A percentile compares a stretch with the other conserved stretches of the same genome.
Conservation (phyloP, 2,888 invertebrate genomes). For the Mycalesis mineus region DNA sequence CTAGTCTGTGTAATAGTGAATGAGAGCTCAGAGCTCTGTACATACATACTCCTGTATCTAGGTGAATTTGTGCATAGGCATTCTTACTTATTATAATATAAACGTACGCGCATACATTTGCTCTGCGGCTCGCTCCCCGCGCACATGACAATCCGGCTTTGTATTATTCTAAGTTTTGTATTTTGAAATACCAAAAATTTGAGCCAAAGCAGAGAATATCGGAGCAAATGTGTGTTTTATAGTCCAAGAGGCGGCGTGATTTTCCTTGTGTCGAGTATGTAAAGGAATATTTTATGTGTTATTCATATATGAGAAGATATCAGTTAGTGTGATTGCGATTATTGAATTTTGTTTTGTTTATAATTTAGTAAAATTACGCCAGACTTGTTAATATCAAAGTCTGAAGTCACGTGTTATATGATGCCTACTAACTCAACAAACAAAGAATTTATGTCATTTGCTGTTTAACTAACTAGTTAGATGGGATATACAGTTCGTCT, state of each 20-base stretch:
- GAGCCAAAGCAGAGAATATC: slow-evolving; percentile 46
- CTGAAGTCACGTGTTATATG: too few species aligned
- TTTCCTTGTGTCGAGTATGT: not conserved
- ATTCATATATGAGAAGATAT: too few species aligned
- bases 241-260: not conserved
- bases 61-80: slow-evolving; percentile 48
- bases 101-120: slow-evolving; percentile 45
- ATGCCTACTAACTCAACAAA: too few species aligned
- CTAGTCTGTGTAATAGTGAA: slow-evolving; percentile 70
- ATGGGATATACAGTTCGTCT: not conserved
- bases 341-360: too few species aligned
- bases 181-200: slow-evolving; percentile 42
- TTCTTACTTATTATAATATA: slow-evolving; percentile 46
- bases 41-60: slow-evolving; percentile 55
- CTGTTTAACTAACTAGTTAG: not conserved
- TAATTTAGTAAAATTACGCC: too few species aligned
- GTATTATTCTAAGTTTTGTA: slow-evolving; percentile 29
- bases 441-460: not conserved
- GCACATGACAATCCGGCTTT: slow-evolving; percentile 38
- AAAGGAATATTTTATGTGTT: not conserved
- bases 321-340: too few species aligned
- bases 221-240: slow-evolving; percentile 47
- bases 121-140: slow-evolving; percentile 57
- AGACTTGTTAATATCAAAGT: too few species aligned
- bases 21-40: slow-evolving; percentile 55